Base-by-base conservation (phyloP, 2,888 invertebrate species). In the Polyommatus iphigenia region DNA sequence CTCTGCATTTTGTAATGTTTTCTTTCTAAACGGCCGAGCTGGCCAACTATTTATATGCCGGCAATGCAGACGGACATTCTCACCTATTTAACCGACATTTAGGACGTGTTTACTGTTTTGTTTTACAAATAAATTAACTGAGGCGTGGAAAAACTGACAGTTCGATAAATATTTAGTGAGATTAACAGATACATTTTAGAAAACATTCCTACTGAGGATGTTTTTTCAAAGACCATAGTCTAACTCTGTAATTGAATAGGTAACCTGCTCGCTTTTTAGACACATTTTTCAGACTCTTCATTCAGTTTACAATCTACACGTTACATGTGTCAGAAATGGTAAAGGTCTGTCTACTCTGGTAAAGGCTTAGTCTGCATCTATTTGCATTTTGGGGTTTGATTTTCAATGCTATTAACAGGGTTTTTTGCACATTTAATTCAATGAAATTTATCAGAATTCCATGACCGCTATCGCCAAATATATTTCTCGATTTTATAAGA, bases 51-150 rank as follows among this genome's bases (percentile, higher is more conserved):
- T 80, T 78, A 78, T 80, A 79, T 54, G 54, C 71, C 76, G 75
- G 59, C 41, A 77, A 72, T 57, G 77, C 78, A 76, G 71, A 80
- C 79, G 77, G 46, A 71, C 75, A 54, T 54, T 75, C 78, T 77
- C 81, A 79, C 79, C 80, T 79, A 80, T 81, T 81, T 81, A 82
- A 79, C 81, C 80, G 78, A 77, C 81, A 79, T 80, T 79, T 81
- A 81, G 80, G 80, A 15, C 50, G 50, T 24, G 46, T 50, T 75
- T 46, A 75, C 75, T 50, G 54, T 54, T 54, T 73, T 50, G 1
- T 46, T 75, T 75, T 50, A 73, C 75, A 82, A 80, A 79, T 78
- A 79, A 73, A 72, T 76, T 76, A 76, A 67, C n/a, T 78, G 54
- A 76, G 76, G 75, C n/a, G 50, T 7, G 29, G 73, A 75, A 75